Base-by-base conservation (phyloP, 2,888 invertebrate species). In the Lasioglossum figueresi region DNA sequence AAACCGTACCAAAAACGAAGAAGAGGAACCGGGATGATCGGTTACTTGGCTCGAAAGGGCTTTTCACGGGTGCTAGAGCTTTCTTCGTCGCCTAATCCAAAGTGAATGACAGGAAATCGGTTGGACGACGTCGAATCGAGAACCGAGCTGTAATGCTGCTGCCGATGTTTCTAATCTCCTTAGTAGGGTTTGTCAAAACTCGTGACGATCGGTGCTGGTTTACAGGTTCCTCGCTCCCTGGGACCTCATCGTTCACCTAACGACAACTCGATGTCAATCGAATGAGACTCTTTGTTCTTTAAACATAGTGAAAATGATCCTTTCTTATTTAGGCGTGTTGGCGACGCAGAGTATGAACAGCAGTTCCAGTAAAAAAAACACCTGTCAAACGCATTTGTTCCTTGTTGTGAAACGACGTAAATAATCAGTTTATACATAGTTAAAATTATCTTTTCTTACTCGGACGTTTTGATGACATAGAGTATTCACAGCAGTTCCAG, bases 161-260 rank as follows among this genome's bases (percentile, higher is more conserved):
- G 76, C 84, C 82, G 72, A 76, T 74, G 82, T 74, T 66, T 76
- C 59, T 92, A 92, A 93, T 92, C 91, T 91, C 85, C 91, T 92
- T 91, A 92, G 83, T 76, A 83, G 87, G 85, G 84, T 88, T 86
- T 83, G 68, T 71, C 82, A 79, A 85, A 86, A 88, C 77, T 85
- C 77, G 56, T 66, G 63, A 48, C 79, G 71, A 82, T 37, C 81
- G 43, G 66, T 40, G 66, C 52, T 73, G 77, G 73, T 81, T 82
- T 76, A 76, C 79, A 80, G 80, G 79, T 82, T 59, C 43, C 23
- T n/a, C 12, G 19, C 40, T 31, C 27, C 1, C 12, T 23, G 40
- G 27, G 2, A 45, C 6, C 71, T 27, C 19, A 16, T 16, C 27
- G 23, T 72, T 8, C 72, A 31, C 31, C 72, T 16, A 31, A 27